phyloP scores from a whole-genome alignment of 2,797 vertebrate genomes.

The Sphaeramia orbicularis region DNA sequence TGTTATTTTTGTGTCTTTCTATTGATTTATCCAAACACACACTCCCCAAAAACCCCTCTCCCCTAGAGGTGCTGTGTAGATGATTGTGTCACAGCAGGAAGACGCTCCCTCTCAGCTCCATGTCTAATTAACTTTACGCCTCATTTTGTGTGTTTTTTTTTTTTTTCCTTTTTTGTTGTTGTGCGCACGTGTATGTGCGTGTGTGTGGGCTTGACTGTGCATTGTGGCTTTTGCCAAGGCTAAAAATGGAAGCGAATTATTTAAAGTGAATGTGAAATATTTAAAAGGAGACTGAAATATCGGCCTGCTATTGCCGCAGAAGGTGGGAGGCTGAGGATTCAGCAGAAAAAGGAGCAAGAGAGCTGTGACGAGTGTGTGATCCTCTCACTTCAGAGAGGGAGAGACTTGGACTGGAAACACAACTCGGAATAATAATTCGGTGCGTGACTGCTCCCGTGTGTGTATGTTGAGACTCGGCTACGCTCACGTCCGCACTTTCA shows the following conservation, averaged over 20 bases:
- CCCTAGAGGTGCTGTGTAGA: conserved; percentile 62
- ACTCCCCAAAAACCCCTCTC: conserved; percentile 14
- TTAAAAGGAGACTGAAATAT: conserved; percentile 60
- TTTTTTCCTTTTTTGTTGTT: conserved; percentile 9
- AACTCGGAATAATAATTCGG: background rate
- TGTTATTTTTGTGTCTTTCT: conserved; percentile 37
- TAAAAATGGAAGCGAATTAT: conserved; percentile 59
- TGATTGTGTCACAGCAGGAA: conserved; percentile 74
- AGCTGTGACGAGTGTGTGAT: conserved; percentile 38
- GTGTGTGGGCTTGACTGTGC: conserved; percentile 44
- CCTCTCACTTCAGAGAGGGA: conserved; percentile 18
- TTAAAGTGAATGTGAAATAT: conserved; percentile 62
- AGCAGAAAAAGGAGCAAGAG: conserved; percentile 23
- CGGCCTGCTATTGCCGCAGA: conserved; percentile 48
- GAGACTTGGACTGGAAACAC: background rate
- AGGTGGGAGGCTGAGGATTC: conserved; percentile 51
- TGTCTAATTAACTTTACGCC: conserved; percentile 81
- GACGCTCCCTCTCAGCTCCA: conserved; percentile 70
- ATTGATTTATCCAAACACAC: conserved; percentile 23
- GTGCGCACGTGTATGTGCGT: conserved; percentile 20
- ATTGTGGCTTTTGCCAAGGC: conserved; percentile 36
- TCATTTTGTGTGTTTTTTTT: conserved; percentile 54
- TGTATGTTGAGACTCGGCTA: background rate
- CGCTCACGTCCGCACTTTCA: conserved; percentile 18
- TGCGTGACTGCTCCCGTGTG: background rate